Evolutionary conservation across 2,888 invertebrate genomes (phyloP).

Genomic region (Tyria jacobaeae): DNA sequence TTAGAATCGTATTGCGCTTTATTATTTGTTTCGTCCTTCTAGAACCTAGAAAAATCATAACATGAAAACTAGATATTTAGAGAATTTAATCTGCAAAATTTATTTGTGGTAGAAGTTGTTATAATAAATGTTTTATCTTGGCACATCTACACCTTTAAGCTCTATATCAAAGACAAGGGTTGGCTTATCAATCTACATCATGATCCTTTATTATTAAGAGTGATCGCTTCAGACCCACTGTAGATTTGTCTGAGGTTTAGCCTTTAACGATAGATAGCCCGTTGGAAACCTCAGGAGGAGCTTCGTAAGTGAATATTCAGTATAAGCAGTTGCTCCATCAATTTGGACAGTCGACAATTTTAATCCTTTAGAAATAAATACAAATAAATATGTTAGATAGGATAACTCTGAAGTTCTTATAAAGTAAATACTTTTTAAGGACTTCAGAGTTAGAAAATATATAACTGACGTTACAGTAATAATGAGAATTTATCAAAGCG

Average conservation of each 20-base stretch:
- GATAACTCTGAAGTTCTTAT: too few relatives aligned
- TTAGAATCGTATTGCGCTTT: background rate
- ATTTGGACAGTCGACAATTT: conserved; percentile 16
- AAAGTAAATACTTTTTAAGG: too few relatives aligned
- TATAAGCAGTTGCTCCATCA: conserved; percentile 43
- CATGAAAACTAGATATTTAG: background rate
- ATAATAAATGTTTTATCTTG: background rate
- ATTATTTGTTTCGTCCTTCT: background rate
- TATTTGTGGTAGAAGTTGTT: background rate
- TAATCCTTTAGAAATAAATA: background rate
- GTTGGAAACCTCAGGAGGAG: conserved; percentile 40
- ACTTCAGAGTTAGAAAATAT: too few relatives aligned
- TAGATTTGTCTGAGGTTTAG: conserved; percentile 82
- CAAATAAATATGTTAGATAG: too few relatives aligned
- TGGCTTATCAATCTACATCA: conserved; percentile 84
- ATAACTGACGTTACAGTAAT: too few relatives aligned
- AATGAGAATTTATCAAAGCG: background rate
- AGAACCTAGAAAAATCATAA: background rate
- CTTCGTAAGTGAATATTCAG: conserved; percentile 54
- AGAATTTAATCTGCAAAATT: background rate
- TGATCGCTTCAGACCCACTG: conserved; percentile 72
- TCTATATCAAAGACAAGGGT: conserved; percentile 64
- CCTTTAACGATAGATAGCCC: conserved; percentile 62
- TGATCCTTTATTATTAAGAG: conserved; percentile 85
- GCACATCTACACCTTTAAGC: conserved; percentile 47